Conservation (phyloP, 2,888 invertebrate genomes). For the Diploptera punctata region DNA sequence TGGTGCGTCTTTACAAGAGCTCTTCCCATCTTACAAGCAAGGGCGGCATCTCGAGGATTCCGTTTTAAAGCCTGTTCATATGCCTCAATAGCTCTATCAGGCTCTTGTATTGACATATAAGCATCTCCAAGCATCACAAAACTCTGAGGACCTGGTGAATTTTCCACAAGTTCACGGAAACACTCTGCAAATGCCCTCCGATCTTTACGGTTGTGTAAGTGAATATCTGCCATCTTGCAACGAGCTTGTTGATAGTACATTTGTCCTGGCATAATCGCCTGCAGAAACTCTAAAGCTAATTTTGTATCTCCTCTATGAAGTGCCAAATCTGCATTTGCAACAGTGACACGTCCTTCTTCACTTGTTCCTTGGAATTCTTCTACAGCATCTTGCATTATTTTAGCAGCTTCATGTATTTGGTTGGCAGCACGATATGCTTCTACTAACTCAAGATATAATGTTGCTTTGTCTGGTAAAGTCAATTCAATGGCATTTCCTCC, state of each 20-base stretch:
- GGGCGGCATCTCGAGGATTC: slow-evolving; percentile 76
- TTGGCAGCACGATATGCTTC: slow-evolving; percentile 72
- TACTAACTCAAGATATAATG: slow-evolving; percentile 86
- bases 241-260: slow-evolving; percentile 79
- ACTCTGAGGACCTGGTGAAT: slow-evolving; percentile 75
- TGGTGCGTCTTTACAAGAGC: slow-evolving; percentile 93
- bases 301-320: slow-evolving; percentile 82
- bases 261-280: slow-evolving; percentile 78
- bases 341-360: slow-evolving; percentile 83
- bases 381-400: slow-evolving; percentile 74
- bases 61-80: slow-evolving; percentile 86
- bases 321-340: slow-evolving; percentile 86
- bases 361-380: slow-evolving; percentile 70
- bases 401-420: slow-evolving; percentile 79
- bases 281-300: slow-evolving; percentile 79
- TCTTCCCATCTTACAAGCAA: slow-evolving; percentile 88
- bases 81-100: slow-evolving; percentile 80
- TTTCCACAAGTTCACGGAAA: slow-evolving; percentile 78
- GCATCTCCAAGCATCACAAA: slow-evolving; percentile 93
- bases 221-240: slow-evolving; percentile 83
- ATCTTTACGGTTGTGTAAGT: slow-evolving; percentile 86
- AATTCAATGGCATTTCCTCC: slow-evolving; percentile 50
- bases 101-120: slow-evolving; percentile 85
- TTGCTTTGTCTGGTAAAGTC: slow-evolving; percentile 78
- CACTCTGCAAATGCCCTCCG: slow-evolving; percentile 86